Evolutionary conservation across 2,797 vertebrate species (phyloP), one percentile per base, ranked within the genome.

Genomic region (Acomys russatus): DNA sequence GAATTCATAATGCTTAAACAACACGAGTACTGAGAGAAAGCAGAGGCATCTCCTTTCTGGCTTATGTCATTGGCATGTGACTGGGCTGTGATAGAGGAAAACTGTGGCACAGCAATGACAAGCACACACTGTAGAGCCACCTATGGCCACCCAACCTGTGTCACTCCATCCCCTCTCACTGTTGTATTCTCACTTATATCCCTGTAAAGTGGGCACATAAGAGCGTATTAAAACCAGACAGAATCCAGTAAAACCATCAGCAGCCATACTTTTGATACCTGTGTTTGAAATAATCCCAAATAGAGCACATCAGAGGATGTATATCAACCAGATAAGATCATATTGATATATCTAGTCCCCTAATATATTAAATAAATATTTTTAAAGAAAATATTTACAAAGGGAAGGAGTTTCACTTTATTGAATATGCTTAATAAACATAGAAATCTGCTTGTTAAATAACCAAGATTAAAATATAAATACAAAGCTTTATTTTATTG

Each of bases 391-490:
- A 1, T 56, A 38, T 20, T 6, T 56, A 85, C 38, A 22, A 84
- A 82, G 70, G n/a, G 28, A 64, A 85, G 74, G 10, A 76, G 86
- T 83, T 66, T 54, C 3, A 92, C 78, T 59, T 59, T 88, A 61
- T 87, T 87, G 74, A 25, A 96, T 84, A 80, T 82, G 88, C 11
- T 91, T 56, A 96, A 96, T 68, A 92, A 96, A 95, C 85, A 44
- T 64, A 18, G 23, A 76, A 71, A 91, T 23, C 20, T 93, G 35
- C 56, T 86, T 73, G 12, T 82, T 49, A 94, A 92, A 91, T 73
- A 79, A 17, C 23, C 15, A 28, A 86, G 64, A 44, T 88, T 90
- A 92, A 70, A 76, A 23, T 9, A 20, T 87, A 88, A 93, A 90
- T 61, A 8, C 35, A n/a, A 82, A 91, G 23, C 38, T 90, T 85